Conservation (phyloP, 1,140 invertebrate genomes). For the Pseudobourletiella spinata region DNA sequence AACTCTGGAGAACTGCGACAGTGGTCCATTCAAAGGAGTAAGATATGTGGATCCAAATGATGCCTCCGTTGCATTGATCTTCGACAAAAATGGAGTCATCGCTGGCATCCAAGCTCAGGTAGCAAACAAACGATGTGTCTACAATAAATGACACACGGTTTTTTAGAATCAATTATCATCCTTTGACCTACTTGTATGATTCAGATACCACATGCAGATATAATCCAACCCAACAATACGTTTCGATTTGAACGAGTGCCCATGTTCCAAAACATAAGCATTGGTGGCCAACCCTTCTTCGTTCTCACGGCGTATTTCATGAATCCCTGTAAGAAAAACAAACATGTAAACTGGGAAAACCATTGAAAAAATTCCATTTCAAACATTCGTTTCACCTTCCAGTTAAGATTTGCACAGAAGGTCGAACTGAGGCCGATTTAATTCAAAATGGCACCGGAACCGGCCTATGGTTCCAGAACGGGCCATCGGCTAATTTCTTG, state of each 20-base stretch:
- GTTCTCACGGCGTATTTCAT: constrained; percentile 9
- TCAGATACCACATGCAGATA: constrained; percentile 4
- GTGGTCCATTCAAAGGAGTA: constrained; percentile 10
- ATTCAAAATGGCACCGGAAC: background rate
- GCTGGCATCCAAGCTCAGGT: constrained; percentile 12
- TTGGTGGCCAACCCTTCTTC: background rate
- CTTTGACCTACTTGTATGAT: too few species aligned
- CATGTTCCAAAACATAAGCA: constrained; percentile 8
- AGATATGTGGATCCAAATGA: constrained; percentile 1
- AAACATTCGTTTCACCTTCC: background rate
- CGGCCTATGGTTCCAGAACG: constrained; percentile 6
- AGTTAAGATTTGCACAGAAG: background rate
- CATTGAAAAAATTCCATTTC: background rate
- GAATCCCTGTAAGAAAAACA: constrained; percentile 1
- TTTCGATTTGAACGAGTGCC: constrained; percentile 11
- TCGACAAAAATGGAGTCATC: background rate
- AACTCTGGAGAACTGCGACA: background rate
- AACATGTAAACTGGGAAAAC: background rate
- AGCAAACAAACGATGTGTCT: background rate
- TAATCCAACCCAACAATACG: background rate
- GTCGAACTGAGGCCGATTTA: background rate
- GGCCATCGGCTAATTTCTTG: background rate
- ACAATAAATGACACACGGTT: background rate
- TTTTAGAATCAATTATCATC: too few species aligned
- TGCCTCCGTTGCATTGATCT: constrained; percentile 1